phyloP scores from a whole-genome alignment of 2,888 invertebrate genomes.

The Lasioglossum leucozonium region DNA sequence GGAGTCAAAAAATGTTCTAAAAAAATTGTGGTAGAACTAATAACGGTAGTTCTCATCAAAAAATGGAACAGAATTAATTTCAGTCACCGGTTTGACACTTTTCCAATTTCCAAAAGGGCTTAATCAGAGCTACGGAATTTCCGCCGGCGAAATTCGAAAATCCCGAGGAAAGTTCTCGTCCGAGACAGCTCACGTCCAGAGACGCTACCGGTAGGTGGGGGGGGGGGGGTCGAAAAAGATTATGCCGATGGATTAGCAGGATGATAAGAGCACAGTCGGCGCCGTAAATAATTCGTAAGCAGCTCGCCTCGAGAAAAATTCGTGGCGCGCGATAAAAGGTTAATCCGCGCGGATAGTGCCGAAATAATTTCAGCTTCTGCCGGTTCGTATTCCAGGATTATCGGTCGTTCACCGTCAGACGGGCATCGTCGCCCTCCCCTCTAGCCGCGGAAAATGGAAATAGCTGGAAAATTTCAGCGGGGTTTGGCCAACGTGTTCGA shows the following conservation, averaged over 20 bases:
- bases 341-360: constrained; percentile 22
- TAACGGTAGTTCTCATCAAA: neutral
- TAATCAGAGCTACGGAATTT: neutral
- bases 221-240: neutral
- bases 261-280: neutral
- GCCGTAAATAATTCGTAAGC: constrained; percentile 16
- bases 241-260: neutral
- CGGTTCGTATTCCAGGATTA: constrained; percentile 38
- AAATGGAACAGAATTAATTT: neutral
- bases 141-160: neutral
- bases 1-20: neutral
- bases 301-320: constrained; percentile 9
- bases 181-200: neutral
- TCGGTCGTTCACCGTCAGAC: constrained; percentile 17
- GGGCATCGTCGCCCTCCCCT: constrained; percentile 5
- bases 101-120: neutral
- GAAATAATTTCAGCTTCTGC: constrained; percentile 31
- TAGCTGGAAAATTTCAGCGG: constrained; percentile 6
- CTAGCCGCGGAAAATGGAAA: constrained; percentile 22
- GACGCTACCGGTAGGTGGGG: neutral
- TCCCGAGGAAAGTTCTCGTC: neutral
- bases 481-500: neutral
- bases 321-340: constrained; percentile 7
- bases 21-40: neutral
- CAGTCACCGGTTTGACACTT: neutral